Percentiles rank a stretch among this genome's conserved stretches.
Evolutionary conservation across 2,888 invertebrate genomes (phyloP).

Genomic region (Miltochrista miniata): DNA sequence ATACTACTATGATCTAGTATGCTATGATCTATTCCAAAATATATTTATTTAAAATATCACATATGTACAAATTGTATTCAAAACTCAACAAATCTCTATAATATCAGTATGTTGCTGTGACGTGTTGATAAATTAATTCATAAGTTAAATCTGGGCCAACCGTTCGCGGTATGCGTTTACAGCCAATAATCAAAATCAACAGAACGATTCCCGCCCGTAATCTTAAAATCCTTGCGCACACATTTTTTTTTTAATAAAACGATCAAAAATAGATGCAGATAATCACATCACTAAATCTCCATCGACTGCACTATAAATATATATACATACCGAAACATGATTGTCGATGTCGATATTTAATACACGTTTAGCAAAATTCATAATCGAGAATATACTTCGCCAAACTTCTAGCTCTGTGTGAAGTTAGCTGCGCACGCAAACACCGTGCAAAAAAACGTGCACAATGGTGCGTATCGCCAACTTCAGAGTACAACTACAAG

Average conservation of each 20-base stretch:
- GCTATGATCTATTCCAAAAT: slow-evolving; percentile 70
- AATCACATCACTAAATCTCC: background rate
- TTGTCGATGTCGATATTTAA: slow-evolving; percentile 3
- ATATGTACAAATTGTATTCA: slow-evolving; percentile 79
- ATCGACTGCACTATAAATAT: background rate
- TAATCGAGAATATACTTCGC: slow-evolving; percentile 8
- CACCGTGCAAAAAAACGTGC: no score
- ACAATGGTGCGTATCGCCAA: no score
- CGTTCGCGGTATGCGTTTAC: slow-evolving; percentile 21
- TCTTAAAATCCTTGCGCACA: background rate
- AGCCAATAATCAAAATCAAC: slow-evolving; percentile 23
- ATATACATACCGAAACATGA: background rate
- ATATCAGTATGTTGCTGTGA: slow-evolving; percentile 64
- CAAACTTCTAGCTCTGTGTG: background rate
- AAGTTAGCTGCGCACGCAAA: no score
- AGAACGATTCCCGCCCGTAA: slow-evolving; percentile 28
- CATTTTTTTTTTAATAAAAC: slow-evolving; percentile 4
- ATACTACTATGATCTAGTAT: slow-evolving; percentile 65
- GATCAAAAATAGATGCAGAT: background rate
- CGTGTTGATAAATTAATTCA: slow-evolving; percentile 46
- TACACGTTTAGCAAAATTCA: slow-evolving; percentile 18
- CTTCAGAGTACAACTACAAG: no score
- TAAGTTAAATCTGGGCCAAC: slow-evolving; percentile 40
- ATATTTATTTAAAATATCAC: slow-evolving; percentile 83
- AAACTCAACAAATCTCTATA: slow-evolving; percentile 61